Base-by-base conservation (phyloP, 2,797 vertebrate species). In the Dendrocincla fuliginosa region DNA sequence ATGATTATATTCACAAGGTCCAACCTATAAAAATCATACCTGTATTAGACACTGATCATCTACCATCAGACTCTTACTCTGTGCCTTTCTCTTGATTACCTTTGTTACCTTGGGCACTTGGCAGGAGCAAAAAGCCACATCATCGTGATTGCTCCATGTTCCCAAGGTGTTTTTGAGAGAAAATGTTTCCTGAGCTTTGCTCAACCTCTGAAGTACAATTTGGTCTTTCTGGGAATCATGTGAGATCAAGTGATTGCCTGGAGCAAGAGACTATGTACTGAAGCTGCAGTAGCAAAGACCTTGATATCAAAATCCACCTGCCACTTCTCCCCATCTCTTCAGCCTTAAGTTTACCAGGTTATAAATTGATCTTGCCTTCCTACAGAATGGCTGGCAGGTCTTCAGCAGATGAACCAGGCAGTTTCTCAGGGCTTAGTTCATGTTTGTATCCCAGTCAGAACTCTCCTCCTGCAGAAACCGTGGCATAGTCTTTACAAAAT, bases 161-260 rank as follows among this genome's bases (percentile, higher is more conserved):
- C 93, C 39, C 44, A 60, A 64, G 89, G 49, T 75, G 14, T 67
- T 83, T 90, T 84, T 64, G 67, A 79, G 57, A 75, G 65, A 91
- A 85, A 70, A 63, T 57, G 41, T 76, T 92, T 79, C 63, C 44
- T 82, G 78, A 85, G 68, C 82, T 89, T 89, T 3, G 6, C 87
- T 91, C 46, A 73, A 13, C 32, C 67, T 87, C 91, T 84, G 70
- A 82, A 84, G 65, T 61, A 84, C 55, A 80, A 80, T 83, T 89
- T 83, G 41, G 64, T 87, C 85, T 94, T 89, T 85, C 60, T 93
- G 96, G 59, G 35, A 84, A 55, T 76, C 52, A 11, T 39, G 27
- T 73, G 75, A 85, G 52, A 80, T 92, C 70, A 61, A 89, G 59
- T 63, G 87, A 87, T 92, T 94, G 84, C 75, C 52, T 87, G 64